These are phyloP conservation scores for Chalcis sispes DNA, from an alignment of 2,888 invertebrate species.

Conservation along the genomic window DNA sequence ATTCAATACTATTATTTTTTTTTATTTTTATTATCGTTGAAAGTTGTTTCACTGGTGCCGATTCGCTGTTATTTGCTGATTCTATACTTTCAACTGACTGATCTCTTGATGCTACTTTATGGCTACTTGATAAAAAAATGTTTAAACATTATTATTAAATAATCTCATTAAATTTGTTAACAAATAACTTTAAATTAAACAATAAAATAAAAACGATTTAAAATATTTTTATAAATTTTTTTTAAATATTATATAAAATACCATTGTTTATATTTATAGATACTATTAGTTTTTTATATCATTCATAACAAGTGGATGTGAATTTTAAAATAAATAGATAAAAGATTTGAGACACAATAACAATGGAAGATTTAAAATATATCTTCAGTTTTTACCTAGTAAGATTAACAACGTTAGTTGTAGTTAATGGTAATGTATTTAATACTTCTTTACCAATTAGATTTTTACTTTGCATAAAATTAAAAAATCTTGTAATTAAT, in stretches of 20 bases:
- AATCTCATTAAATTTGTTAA: too few species aligned
- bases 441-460: not conserved
- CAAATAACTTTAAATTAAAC: too few species aligned
- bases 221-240: too few species aligned
- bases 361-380: not conserved
- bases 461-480: slow-evolving; percentile 24
- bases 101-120: not conserved
- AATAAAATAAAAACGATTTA: too few species aligned
- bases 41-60: too few species aligned
- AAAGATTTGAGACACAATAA: not conserved
- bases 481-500: slow-evolving; percentile 27
- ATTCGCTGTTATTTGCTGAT: slow-evolving; percentile 3
- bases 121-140: not conserved
- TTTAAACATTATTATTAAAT: too few species aligned
- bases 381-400: slow-evolving; percentile 18
- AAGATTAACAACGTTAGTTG: not conserved
- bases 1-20: too few species aligned
- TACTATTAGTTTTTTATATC: not conserved
- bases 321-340: not conserved
- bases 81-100: slow-evolving; percentile 12
- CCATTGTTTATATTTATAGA: too few species aligned
- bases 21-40: not conserved
- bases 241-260: too few species aligned
- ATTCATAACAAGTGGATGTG: not conserved
- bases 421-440: slow-evolving; percentile 12